Evolutionary conservation across 2,888 invertebrate species (phyloP).

Genomic region (Apocheima hispidaria): DNA sequence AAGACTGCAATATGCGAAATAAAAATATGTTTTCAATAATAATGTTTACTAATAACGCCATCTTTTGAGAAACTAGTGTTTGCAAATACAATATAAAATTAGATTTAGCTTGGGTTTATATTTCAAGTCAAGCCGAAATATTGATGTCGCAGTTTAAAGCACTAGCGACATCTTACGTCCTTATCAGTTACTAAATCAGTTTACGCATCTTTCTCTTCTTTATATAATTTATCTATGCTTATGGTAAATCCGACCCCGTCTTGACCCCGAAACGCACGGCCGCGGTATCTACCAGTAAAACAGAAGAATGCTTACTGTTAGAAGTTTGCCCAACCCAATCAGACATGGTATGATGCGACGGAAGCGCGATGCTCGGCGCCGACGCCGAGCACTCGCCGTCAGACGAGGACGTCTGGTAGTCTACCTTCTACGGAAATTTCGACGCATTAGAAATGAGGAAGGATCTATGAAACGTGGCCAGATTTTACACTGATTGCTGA

Average conservation of each 20-base stretch:
- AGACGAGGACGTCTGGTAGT: constrained; percentile 85
- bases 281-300: constrained; percentile 27
- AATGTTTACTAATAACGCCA: too few species aligned
- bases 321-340: constrained; percentile 96
- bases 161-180: too few species aligned
- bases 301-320: constrained; percentile 87
- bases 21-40: too few species aligned
- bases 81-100: too few species aligned
- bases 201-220: too few species aligned
- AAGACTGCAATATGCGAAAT: too few species aligned
- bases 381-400: constrained; percentile 89
- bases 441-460: constrained; percentile 23
- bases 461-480: neutral
- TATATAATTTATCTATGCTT: neutral
- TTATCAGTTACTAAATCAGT: too few species aligned
- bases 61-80: too few species aligned
- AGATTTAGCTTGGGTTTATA: too few species aligned
- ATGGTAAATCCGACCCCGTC: neutral
- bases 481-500: neutral
- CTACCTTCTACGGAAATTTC: constrained; percentile 75
- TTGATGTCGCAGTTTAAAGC: too few species aligned
- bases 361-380: constrained; percentile 85
- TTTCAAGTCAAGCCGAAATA: too few species aligned
- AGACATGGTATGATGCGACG: constrained; percentile 87
- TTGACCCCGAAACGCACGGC: neutral